Evolutionary conservation across 2,888 invertebrate genomes (phyloP), one percentile per base, ranked within the genome.

Genomic region (Hemistola chrysoprasaria): DNA sequence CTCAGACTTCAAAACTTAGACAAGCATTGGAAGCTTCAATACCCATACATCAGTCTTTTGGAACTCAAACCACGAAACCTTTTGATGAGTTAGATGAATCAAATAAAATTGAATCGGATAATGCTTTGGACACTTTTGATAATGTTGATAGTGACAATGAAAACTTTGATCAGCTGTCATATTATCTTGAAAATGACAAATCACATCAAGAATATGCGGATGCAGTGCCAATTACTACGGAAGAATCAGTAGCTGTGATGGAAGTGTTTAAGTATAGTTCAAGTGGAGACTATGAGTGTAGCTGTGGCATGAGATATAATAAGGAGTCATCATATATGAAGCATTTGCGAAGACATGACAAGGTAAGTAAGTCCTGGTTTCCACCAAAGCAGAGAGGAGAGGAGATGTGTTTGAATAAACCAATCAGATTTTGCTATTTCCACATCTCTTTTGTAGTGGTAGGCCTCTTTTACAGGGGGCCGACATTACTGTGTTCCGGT

Each of bases 341-440:
- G 9, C 87, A 87, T 58, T 62, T 63, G 50, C 63, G 83, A 9
- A 84, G 83, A 79, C 87, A 87, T 73, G 79, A 84, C 55, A 74
- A 68, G 72, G 87, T 83, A 59, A 64, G 53, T 39, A 24, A n/a
- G n/a, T 4, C 1, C 11, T 25, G 8, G 10, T 11, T 22, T 21
- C 11, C 8, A 9, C 27, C 3, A 25, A 11, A n/a, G n/a, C n/a
- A n/a, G n/a, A n/a, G n/a, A n/a, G n/a, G n/a, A n/a, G n/a, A n/a
- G n/a, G n/a, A n/a, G n/a, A n/a, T n/a, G n/a, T n/a, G n/a, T n/a
- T n/a, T n/a, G n/a, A n/a, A n/a, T n/a, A n/a, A n/a, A n/a, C n/a
- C n/a, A n/a, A n/a, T n/a, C n/a, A n/a, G n/a, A n/a, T n/a, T n/a
- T n/a, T n/a, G n/a, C n/a, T n/a, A n/a, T n/a, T n/a, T n/a, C n/a